Evolutionary conservation across 2,888 invertebrate species (phyloP).

Genomic region (Gonocerus acuteangulatus): DNA sequence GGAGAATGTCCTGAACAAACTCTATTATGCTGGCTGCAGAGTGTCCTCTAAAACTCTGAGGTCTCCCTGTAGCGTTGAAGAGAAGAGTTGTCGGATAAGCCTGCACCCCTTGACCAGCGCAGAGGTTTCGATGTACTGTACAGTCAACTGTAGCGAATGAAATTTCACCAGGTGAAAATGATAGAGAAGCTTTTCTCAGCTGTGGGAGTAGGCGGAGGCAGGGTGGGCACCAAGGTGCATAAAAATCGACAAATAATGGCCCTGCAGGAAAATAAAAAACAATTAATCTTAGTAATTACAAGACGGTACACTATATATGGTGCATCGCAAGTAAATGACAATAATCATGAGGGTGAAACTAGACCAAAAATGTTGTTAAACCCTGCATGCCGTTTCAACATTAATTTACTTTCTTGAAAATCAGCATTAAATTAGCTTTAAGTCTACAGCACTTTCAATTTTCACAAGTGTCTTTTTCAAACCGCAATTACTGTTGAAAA

Average conservation of each 20-base stretch:
- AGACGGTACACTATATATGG: too few species aligned
- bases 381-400: too few species aligned
- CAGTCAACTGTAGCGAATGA: constrained; percentile 62
- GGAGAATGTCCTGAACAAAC: constrained; percentile 54
- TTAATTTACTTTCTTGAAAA: too few species aligned
- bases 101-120: constrained; percentile 52
- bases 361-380: too few species aligned
- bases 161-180: constrained; percentile 47
- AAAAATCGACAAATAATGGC: constrained; percentile 65
- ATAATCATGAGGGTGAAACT: too few species aligned
- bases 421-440: too few species aligned
- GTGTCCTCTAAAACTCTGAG: constrained; percentile 54
- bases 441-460: too few species aligned
- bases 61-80: constrained; percentile 51
- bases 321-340: too few species aligned
- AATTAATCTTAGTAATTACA: too few species aligned
- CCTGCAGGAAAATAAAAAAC: constrained; percentile 2
- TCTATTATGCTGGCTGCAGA: constrained; percentile 54
- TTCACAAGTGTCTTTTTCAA: too few species aligned
- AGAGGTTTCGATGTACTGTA: constrained; percentile 53
- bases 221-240: constrained; percentile 72
- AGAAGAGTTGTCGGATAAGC: constrained; percentile 64
- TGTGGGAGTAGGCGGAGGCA: constrained; percentile 62
- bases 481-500: too few species aligned
- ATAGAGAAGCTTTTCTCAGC: constrained; percentile 55